Conservation (phyloP, 2,797 vertebrate genomes). For the Phaenicophaeus curvirostris region DNA sequence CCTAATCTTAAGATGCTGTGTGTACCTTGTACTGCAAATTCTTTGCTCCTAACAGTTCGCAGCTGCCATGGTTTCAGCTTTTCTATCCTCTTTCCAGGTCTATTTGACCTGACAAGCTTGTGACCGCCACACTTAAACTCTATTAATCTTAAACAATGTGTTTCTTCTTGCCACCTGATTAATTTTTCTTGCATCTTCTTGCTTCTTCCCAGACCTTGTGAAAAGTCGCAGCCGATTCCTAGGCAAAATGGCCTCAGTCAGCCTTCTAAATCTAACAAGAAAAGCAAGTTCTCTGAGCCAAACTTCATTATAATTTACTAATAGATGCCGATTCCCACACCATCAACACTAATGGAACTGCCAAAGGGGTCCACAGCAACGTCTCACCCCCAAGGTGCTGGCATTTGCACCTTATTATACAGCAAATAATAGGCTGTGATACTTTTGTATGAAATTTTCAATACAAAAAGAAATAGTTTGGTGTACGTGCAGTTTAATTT, state of each 20-base stretch:
- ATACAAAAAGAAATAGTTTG: constrained; percentile 36
- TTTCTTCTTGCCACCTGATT: not conserved
- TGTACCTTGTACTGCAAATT: not conserved
- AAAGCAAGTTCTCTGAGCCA: not conserved
- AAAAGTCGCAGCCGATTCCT: not conserved
- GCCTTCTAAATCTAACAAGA: not conserved
- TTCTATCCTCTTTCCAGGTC: not conserved
- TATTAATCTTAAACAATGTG: not conserved
- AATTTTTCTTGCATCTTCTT: not conserved
- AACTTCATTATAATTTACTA: not conserved
- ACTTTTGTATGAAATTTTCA: not conserved
- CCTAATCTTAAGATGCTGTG: not conserved
- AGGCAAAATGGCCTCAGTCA: not conserved
- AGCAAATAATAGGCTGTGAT: not conserved
- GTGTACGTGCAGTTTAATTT: constrained; percentile 7
- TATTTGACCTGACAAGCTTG: not conserved
- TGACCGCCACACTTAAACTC: not conserved
- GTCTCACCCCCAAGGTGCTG: not conserved
- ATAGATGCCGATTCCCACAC: not conserved
- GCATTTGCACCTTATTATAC: not conserved
- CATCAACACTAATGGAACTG: not conserved
- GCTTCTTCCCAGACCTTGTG: not conserved
- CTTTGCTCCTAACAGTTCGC: not conserved
- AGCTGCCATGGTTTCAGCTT: not conserved
- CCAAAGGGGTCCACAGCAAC: not conserved